Evolutionary conservation across 2,797 vertebrate genomes (phyloP).

Genomic region (Pseudotriccus pelzelni): DNA sequence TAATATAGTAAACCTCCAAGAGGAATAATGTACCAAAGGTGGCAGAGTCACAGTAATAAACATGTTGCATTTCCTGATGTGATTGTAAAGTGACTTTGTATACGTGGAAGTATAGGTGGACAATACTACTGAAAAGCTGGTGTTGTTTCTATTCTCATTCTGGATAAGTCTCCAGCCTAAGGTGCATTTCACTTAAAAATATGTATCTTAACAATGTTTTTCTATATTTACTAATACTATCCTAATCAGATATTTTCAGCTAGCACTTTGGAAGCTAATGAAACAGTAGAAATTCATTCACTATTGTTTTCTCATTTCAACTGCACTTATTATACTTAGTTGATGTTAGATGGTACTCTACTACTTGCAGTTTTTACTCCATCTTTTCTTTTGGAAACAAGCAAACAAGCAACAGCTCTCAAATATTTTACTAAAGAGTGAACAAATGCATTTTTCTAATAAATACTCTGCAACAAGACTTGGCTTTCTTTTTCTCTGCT

Average conservation of each 20-base stretch:
- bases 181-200: neutral
- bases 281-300: neutral
- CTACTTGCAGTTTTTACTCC: neutral
- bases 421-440: neutral
- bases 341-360: neutral
- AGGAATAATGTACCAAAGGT: neutral
- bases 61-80: neutral
- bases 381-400: neutral
- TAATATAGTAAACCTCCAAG: neutral
- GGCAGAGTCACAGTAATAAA: neutral
- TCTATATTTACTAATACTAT: neutral
- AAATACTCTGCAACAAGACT: neutral
- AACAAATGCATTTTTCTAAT: neutral
- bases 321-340: neutral
- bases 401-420: accelerated
- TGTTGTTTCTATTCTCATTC: neutral
- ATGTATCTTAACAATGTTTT: neutral
- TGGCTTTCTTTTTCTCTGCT: neutral
- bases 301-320: neutral
- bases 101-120: neutral
- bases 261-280: neutral
- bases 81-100: neutral
- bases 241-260: neutral
- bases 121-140: neutral
- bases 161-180: neutral